phyloP scores from a whole-genome alignment of 1,140 invertebrate species.

The Drosophila santomea region DNA sequence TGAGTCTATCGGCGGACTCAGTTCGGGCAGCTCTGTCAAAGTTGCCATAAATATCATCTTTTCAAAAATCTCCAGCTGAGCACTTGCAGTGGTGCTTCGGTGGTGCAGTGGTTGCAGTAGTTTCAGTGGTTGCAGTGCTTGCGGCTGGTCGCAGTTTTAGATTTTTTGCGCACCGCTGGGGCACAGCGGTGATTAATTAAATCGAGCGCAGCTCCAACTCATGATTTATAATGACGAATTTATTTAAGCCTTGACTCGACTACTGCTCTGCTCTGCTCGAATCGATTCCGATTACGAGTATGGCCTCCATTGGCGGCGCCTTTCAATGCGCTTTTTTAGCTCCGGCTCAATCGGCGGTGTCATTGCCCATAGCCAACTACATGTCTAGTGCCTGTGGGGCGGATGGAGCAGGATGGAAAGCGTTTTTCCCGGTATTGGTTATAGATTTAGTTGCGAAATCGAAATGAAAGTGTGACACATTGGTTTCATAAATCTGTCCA shows the following conservation, averaged over 20 bases:
- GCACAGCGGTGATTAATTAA: conserved; percentile 56
- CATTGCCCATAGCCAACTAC: conserved; percentile 8
- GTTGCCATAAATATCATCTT: conserved; percentile 84
- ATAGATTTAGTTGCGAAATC: conserved; percentile 8
- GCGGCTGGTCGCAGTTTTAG: conserved; percentile 32
- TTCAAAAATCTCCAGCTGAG: conserved; percentile 79
- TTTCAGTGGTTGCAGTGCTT: conserved; percentile 16
- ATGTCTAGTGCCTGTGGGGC: not conserved
- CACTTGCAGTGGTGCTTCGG: conserved; percentile 52
- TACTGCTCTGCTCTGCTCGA: not conserved
- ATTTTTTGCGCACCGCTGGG: conserved; percentile 74
- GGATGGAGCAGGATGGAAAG: conserved; percentile 10
- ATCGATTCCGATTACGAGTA: conserved; percentile 58
- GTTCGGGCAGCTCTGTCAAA: conserved; percentile 71
- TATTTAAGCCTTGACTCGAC: conserved; percentile 70
- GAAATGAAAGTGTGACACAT: conserved; percentile 6
- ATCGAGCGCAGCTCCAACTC: conserved; percentile 46
- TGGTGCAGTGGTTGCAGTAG: conserved; percentile 7
- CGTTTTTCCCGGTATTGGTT: not conserved
- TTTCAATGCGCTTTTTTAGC: conserved; percentile 59
- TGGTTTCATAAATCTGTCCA: not conserved
- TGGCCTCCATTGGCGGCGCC: conserved; percentile 56
- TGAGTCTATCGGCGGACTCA: conserved; percentile 73
- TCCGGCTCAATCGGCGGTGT: conserved; percentile 23
- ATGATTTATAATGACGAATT: conserved; percentile 84